Conservation (phyloP, 2,113 vertebrate species). For the Oreochromis niloticus region DNA sequence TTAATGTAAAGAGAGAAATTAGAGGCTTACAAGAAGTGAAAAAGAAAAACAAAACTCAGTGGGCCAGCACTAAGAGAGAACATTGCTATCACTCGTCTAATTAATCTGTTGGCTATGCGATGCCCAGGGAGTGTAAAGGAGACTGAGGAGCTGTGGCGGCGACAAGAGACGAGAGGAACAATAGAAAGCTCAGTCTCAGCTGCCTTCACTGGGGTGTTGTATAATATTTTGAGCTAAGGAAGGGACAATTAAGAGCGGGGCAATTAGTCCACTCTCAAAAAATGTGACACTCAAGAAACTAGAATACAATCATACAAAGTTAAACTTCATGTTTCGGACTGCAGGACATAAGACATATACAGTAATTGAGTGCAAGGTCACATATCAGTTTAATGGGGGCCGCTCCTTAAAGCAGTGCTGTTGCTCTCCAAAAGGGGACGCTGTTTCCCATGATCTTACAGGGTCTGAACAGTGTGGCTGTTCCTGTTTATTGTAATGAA, state of each 20-base stretch:
- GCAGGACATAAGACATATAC: background rate
- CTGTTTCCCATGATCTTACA: constrained; percentile 29
- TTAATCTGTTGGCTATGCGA: constrained; percentile 51
- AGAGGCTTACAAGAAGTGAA: constrained; percentile 42
- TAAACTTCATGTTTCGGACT: background rate
- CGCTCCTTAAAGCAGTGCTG: background rate
- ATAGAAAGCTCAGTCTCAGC: constrained; percentile 17
- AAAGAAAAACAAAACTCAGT: constrained; percentile 55
- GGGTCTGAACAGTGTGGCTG: background rate
- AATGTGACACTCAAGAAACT: background rate
- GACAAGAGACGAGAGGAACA: constrained; percentile 20
- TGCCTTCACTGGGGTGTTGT: constrained; percentile 20
- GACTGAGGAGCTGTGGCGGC: background rate
- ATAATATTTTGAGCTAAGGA: constrained; percentile 22
- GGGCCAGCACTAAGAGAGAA: constrained; percentile 54
- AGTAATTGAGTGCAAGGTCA: background rate
- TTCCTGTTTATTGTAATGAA: background rate
- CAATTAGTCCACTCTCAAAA: background rate
- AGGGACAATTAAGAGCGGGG: background rate
- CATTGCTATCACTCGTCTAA: constrained; percentile 57
- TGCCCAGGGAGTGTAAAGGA: constrained; percentile 32
- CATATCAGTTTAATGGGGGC: background rate
- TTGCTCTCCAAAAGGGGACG: constrained; percentile 58
- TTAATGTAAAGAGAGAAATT: constrained; percentile 61
- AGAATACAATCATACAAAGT: background rate